phyloP scores from a whole-genome alignment of 2,888 invertebrate species.

The Cryptus armator region DNA sequence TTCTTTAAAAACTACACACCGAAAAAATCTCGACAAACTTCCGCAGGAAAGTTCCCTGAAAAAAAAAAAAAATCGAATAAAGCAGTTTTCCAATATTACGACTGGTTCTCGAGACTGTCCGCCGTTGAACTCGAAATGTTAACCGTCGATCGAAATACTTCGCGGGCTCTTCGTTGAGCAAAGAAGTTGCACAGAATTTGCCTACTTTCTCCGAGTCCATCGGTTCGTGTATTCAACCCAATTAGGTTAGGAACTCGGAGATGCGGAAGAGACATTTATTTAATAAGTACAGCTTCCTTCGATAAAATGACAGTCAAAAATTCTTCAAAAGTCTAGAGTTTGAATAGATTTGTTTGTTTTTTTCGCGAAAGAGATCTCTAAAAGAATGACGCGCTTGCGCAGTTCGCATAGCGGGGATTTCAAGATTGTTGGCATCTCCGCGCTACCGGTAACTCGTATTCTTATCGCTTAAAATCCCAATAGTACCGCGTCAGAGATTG shows the following conservation, averaged over 20 bases:
- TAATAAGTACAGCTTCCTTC: neutral
- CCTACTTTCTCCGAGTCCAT: slow-evolving; percentile 66
- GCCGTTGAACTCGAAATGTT: slow-evolving; percentile 20
- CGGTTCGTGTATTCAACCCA: slow-evolving; percentile 45
- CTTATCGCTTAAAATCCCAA: too few relatives aligned
- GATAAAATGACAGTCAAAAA: neutral
- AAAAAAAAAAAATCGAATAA: neutral
- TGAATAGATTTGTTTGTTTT: too few relatives aligned
- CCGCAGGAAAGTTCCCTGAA: neutral
- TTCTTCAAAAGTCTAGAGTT: neutral
- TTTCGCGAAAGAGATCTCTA: too few relatives aligned
- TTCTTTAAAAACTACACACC: neutral
- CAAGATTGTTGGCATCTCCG: too few relatives aligned
- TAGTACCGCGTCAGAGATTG: too few relatives aligned
- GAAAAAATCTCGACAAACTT: neutral
- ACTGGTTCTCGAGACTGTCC: neutral
- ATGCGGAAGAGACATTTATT: slow-evolving; percentile 34
- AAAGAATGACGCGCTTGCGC: too few relatives aligned
- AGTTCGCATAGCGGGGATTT: too few relatives aligned
- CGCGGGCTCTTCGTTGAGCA: slow-evolving; percentile 4
- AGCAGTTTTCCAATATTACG: neutral
- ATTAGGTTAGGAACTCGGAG: slow-evolving; percentile 44
- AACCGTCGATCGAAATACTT: slow-evolving; percentile 35
- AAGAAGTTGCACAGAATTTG: slow-evolving; percentile 60
- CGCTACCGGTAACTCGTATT: too few relatives aligned